Conservation (phyloP, 2,888 invertebrate species). For the Ophioninae sp. region DNA sequence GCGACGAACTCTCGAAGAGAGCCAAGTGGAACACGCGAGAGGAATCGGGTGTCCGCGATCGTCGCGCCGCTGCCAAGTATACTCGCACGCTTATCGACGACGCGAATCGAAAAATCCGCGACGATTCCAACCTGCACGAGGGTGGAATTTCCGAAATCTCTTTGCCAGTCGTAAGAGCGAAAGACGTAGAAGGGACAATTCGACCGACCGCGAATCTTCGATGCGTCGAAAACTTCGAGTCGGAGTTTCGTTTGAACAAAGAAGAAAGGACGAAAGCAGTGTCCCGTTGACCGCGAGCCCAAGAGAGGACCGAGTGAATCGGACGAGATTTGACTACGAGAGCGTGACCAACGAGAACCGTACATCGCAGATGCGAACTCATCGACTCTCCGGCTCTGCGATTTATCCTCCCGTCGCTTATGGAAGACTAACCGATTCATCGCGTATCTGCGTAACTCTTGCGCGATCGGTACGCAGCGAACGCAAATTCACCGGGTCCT, state of each 20-base stretch:
- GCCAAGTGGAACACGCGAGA: no score
- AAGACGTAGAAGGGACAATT: no score
- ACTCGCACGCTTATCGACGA: no score
- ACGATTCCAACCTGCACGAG: no score
- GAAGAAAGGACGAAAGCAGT: slow-evolving; percentile 42
- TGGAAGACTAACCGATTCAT: slow-evolving; percentile 79
- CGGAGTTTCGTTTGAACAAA: slow-evolving; percentile 21
- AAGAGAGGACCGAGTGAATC: slow-evolving; percentile 2
- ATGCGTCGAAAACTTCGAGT: slow-evolving; percentile 8
- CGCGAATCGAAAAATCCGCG: no score
- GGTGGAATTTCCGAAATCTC: no score
- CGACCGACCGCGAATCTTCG: no score
- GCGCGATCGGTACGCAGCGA: slow-evolving; percentile 70
- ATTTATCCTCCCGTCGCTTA: slow-evolving; percentile 65
- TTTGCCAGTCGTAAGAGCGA: no score
- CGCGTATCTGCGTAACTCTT: slow-evolving; percentile 80
- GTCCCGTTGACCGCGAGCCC: slow-evolving; percentile 34
- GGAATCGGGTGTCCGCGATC: no score
- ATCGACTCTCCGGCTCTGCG: slow-evolving; percentile 15
- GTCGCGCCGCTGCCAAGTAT: no score
- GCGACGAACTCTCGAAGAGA: no score
- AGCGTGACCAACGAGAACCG: slow-evolving; percentile 62
- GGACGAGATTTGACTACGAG: slow-evolving; percentile 45
- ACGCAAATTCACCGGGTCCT: slow-evolving; percentile 15
- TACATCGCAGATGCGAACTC: slow-evolving; percentile 50